Base-by-base conservation (phyloP, 2,888 invertebrate genomes). In the Ommatoiulus sabulosus region DNA sequence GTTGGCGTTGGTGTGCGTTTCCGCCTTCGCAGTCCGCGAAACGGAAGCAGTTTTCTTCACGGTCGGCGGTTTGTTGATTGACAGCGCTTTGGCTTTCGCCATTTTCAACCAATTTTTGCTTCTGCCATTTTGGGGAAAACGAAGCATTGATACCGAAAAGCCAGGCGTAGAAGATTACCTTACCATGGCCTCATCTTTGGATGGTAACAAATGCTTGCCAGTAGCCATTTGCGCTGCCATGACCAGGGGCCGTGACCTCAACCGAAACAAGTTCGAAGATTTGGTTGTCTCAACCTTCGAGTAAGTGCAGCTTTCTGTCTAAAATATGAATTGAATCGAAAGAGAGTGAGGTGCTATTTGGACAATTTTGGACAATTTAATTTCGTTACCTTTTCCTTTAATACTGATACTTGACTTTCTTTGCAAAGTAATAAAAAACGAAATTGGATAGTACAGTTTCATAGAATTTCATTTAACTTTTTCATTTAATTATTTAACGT, bases 171-270 rank as follows among this genome's bases (percentile, higher is more conserved):
- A 88, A 15, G 57, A 88, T 12, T 88, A 88, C 24, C 63, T 88
- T 24, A 35, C 3, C n/a, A 44, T 87, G 86, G 88, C 88, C 72
- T 7, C 63, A 10, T 35, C 86, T 5, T 44, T 88, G 52, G 88
- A 88, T 44, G 52, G 84, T 17, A 87, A 88, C 72, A 86, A 57
- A 6, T 88, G 88, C 72, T 24, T 88, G 17, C 88, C 88, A n/a
- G 84, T 88, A 3, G 88, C 88, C 63, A 46, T 88, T 3, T 88
- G 88, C 43, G 88, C 86, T 0, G 88, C 88, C 57, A 88, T 88
- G 88, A 44, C 86, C n/a, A 86, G 85, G 15, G 44, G 87, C 24
- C 86, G 87, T 44, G 63, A 86, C 44, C 20, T 84, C 44, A 84
- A n/a, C 48, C 44, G 43, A n/a, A 86, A 52, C 88, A 84, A 72